Evolutionary conservation across 2,888 invertebrate genomes (phyloP).

Genomic region (Clitarchus hookeri): DNA sequence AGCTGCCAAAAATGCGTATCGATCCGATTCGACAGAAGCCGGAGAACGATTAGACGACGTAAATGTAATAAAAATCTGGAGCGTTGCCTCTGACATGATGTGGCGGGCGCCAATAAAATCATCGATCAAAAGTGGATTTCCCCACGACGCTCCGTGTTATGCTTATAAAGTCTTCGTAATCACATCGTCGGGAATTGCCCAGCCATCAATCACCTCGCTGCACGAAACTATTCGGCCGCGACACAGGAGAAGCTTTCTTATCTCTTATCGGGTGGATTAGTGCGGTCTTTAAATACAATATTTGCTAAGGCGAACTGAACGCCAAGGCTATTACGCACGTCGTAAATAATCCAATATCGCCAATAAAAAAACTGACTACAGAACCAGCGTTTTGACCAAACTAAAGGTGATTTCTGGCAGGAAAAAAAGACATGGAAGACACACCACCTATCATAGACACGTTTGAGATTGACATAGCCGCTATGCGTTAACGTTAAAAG

Average conservation of each 20-base stretch:
- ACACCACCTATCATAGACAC: no score
- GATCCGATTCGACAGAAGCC: neutral
- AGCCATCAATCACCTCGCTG: neutral
- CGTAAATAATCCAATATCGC: constrained; percentile 2
- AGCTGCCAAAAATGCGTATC: neutral
- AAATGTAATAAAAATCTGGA: constrained; percentile 7
- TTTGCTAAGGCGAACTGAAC: constrained; percentile 1
- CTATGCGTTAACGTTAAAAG: no score
- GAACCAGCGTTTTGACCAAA: neutral
- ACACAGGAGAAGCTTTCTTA: neutral
- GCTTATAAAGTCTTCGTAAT: neutral
- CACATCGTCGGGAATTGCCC: neutral
- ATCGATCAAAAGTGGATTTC: neutral
- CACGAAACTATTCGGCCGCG: neutral
- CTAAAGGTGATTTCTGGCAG: neutral
- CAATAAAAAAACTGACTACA: neutral
- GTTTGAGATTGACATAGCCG: no score
- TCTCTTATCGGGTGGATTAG: neutral
- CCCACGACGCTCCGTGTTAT: neutral
- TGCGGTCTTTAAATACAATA: neutral
- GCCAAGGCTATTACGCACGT: constrained; percentile 9
- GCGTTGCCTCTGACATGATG: neutral
- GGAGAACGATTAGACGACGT: neutral
- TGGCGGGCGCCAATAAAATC: neutral
- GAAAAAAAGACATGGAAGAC: no score